Evolutionary conservation across 2,113 vertebrate species (phyloP).

Genomic region (Indicator indicator): DNA sequence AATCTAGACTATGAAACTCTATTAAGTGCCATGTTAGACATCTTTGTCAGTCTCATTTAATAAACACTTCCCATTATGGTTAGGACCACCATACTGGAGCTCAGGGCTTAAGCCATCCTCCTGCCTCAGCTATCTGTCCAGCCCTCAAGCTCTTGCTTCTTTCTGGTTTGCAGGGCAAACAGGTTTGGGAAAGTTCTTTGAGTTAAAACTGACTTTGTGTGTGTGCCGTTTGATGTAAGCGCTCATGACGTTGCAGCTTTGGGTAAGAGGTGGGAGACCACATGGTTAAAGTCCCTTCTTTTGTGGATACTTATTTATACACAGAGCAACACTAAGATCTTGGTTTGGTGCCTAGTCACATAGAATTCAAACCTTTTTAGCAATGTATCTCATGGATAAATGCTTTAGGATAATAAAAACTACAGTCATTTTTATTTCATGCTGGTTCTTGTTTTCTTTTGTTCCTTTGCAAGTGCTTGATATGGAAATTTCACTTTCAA

Average conservation of each 20-base stretch:
- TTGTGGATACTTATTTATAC: neutral
- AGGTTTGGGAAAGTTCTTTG: neutral
- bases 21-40: neutral
- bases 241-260: neutral
- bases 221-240: neutral
- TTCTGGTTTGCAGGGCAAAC: neutral
- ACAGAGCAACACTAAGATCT: neutral
- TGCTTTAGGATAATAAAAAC: neutral
- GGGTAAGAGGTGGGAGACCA: neutral
- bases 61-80: neutral
- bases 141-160: neutral
- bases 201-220: neutral
- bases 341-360: neutral
- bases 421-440: neutral
- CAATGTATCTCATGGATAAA: neutral
- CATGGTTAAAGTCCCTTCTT: neutral
- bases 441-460: neutral
- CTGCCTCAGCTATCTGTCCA: neutral
- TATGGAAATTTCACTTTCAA: neutral
- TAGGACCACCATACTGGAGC: accelerated
- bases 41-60: neutral
- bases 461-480: neutral
- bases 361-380: neutral
- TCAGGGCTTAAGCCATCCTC: neutral
- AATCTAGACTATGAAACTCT: neutral